A percentile compares a stretch with the other conserved stretches of the same genome.
These are phyloP conservation scores for Sparus aurata DNA, from an alignment of 2,797 vertebrate species.

Conservation along the genomic window DNA sequence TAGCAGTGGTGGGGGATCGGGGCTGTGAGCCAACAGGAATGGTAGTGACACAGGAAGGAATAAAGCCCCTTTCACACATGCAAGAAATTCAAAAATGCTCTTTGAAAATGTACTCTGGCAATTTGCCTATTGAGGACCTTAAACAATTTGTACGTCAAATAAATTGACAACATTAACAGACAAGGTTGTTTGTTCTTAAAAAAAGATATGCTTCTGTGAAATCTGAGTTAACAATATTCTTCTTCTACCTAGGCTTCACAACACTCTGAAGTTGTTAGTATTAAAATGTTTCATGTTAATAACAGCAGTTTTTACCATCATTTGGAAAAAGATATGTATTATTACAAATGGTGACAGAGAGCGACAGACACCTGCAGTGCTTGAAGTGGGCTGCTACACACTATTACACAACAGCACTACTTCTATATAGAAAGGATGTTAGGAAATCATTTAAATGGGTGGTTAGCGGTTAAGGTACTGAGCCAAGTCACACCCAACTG, in stretches of 20 bases:
- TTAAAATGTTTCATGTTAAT: not conserved
- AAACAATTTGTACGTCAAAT: slow-evolving; percentile 1
- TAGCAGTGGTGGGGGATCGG: not conserved
- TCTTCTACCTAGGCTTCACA: not conserved
- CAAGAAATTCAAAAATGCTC: not conserved
- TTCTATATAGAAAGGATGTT: too few relatives aligned
- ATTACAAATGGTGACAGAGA: not conserved
- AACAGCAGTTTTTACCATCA: not conserved
- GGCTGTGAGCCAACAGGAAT: slow-evolving; percentile 23
- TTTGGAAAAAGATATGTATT: not conserved
- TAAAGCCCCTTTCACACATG: slow-evolving; percentile 66
- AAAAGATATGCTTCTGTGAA: not conserved
- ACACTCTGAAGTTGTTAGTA: not conserved
- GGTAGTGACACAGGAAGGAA: slow-evolving; percentile 24
- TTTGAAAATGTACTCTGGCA: not conserved
- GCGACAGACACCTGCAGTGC: not conserved
- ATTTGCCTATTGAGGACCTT: not conserved
- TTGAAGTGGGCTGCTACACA: too few relatives aligned
- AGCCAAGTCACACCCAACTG: too few relatives aligned
- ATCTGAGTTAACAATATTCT: not conserved
- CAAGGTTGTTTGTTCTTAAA: not conserved
- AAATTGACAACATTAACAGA: not conserved
- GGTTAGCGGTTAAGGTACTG: not conserved
- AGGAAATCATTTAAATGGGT: not conserved
- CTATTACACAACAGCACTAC: too few relatives aligned